Base-by-base conservation (phyloP, 2,797 vertebrate species). In the Siniperca scherzeri region DNA sequence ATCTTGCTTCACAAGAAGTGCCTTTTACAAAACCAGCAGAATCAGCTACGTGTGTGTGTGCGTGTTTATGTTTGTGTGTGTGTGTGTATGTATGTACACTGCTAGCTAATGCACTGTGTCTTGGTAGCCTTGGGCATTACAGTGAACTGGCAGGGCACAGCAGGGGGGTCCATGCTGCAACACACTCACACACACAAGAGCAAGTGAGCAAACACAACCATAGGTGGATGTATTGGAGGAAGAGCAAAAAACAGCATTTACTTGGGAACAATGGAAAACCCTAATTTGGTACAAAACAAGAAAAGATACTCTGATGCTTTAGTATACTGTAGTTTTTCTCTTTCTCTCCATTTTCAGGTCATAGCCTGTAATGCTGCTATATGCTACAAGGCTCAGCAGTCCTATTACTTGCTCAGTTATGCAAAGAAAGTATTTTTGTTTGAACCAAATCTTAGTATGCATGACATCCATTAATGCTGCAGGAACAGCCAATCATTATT, bases 91-190 rank as follows among this genome's bases (percentile, higher is more conserved):
- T 59, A 46, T 57, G 60, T 75, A 33, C 64, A 65, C 22, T 77
- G 42, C n/a, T 30, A 33, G 56, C 50, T 56, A 78, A 89, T 85
- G 72, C 55, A 52, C 62, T 87, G 44, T 80, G 80, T 80, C 76
- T 76, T 57, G 7, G 27, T 78, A 78, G 86, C 88, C 80, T 65
- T 38, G 11, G 77, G 87, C 36, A 14, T 80, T 68, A 74, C 71
- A 81, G 75, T 86, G 64, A 89, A 84, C 70, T 82, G 30, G 62
- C 52, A 83, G 59, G 70, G 27, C 71, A 69, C 75, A 84, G 64
- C 80, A 80, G 70, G 84, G 27, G 66, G 67, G 64, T 82, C 70
- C 52, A 48, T 74, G 62, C 61, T 76, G 62, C 71, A 30, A 53
- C 50, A 73, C 67, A 73, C 42, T 56, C 38, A 55, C 33, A 60